A percentile compares a stretch with the other conserved stretches of the same genome.
These are phyloP conservation scores for Drosophila subpulchrella DNA, from an alignment of 1,140 invertebrate genomes.

Conservation along the genomic window DNA sequence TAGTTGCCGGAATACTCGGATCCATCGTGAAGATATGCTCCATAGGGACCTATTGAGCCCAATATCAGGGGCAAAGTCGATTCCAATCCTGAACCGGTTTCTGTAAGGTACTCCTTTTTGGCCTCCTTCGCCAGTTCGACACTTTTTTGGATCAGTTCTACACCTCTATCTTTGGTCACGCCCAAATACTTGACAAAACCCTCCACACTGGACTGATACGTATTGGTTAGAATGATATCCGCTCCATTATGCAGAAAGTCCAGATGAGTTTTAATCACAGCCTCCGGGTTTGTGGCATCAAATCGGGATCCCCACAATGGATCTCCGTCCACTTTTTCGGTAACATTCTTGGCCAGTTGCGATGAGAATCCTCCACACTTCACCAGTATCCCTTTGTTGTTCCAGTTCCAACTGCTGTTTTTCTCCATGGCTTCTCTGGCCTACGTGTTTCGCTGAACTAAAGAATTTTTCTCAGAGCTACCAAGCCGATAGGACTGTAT, in stretches of 20 bases:
- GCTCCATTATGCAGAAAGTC: slow-evolving; percentile 93
- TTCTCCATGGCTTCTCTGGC: slow-evolving; percentile 7
- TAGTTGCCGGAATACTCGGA: slow-evolving; percentile 96
- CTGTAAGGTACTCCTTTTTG: slow-evolving; percentile 40
- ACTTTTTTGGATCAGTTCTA: slow-evolving; percentile 89
- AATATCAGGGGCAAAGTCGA: slow-evolving; percentile 86
- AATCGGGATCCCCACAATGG: slow-evolving; percentile 93
- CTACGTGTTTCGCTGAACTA: slow-evolving; percentile 20
- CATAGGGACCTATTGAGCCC: slow-evolving; percentile 96
- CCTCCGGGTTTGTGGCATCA: slow-evolving; percentile 89
- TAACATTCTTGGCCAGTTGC: slow-evolving; percentile 90
- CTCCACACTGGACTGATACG: slow-evolving; percentile 94
- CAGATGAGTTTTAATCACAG: slow-evolving; percentile 90
- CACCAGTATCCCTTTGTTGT: slow-evolving; percentile 84
- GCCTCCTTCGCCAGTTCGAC: slow-evolving; percentile 87
- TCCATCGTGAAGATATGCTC: slow-evolving; percentile 93
- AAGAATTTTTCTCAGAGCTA: neutral
- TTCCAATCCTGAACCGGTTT: slow-evolving; percentile 27
- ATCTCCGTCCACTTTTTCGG: slow-evolving; percentile 89
- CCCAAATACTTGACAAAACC: slow-evolving; percentile 90
- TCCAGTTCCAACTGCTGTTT: slow-evolving; percentile 9
- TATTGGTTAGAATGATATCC: slow-evolving; percentile 93
- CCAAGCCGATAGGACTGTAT: neutral
- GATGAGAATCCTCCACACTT: slow-evolving; percentile 93
- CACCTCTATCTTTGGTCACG: slow-evolving; percentile 87